A percentile compares a stretch with the other conserved stretches of the same genome.
Evolutionary conservation across 2,113 vertebrate species (phyloP).

Genomic region (Rhizomys pruinosus): DNA sequence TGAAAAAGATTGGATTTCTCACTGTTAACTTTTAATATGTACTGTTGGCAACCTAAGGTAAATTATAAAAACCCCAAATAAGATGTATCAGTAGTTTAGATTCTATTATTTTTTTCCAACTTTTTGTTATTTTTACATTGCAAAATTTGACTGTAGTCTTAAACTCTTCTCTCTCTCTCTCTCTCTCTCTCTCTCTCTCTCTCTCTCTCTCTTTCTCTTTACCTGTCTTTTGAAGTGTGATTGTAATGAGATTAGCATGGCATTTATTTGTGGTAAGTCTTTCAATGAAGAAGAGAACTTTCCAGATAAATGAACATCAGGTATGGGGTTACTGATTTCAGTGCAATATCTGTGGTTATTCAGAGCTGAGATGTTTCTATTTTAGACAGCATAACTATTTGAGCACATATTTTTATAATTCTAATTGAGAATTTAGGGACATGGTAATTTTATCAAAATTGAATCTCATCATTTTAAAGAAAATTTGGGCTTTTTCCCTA

Average conservation of each 20-base stretch:
- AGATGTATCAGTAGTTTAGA: conserved; percentile 53
- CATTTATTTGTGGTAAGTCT: conserved; percentile 67
- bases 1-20: conserved; percentile 72
- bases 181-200: no score
- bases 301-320: no score
- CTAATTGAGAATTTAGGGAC: conserved; percentile 51
- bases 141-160: conserved; percentile 55
- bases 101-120: conserved; percentile 59
- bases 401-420: conserved; percentile 75
- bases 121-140: conserved; percentile 71
- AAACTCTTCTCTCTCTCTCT: no score
- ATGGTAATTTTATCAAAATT: conserved; percentile 69
- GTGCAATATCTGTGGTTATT: no score
- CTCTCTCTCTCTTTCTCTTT: no score
- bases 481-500: no score
- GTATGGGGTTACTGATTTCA: no score
- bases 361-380: no score
- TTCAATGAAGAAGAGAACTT: conserved; percentile 72
- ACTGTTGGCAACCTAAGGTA: conserved; percentile 66
- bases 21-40: conserved; percentile 72
- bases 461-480: conserved; percentile 66
- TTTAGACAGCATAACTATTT: conserved; percentile 60
- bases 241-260: conserved; percentile 70
- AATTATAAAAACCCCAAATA: conserved; percentile 69
- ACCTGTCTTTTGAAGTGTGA: conserved; percentile 74